Evolutionary conservation across 2,888 invertebrate genomes (phyloP).

Genomic region (Selenia dentaria): DNA sequence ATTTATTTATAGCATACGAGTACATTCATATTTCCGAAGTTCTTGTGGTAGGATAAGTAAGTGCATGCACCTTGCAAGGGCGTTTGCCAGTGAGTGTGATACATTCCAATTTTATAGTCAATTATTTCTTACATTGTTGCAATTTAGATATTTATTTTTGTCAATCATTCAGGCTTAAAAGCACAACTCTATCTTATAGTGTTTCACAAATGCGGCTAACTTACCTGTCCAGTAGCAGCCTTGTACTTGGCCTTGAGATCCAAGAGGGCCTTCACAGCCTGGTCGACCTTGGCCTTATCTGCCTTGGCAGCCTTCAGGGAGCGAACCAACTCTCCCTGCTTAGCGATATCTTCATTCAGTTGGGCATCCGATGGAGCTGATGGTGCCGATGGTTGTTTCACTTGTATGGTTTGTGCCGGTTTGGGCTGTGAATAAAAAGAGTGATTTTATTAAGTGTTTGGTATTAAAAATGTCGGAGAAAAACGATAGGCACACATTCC

Average conservation of each 20-base stretch:
- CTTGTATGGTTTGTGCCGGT: slow-evolving; percentile 44
- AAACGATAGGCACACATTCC: too few relatives aligned
- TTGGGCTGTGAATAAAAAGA: slow-evolving; percentile 57
- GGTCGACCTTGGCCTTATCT: slow-evolving; percentile 78
- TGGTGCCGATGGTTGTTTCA: slow-evolving; percentile 45
- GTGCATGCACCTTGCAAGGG: too few relatives aligned
- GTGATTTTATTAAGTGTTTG: not conserved
- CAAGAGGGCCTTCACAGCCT: slow-evolving; percentile 83
- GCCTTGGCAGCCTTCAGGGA: slow-evolving; percentile 88
- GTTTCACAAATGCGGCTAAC: slow-evolving; percentile 4
- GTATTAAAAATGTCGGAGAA: too few relatives aligned
- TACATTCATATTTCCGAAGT: too few relatives aligned
- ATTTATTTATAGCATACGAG: too few relatives aligned
- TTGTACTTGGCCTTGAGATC: slow-evolving; percentile 91
- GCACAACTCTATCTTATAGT: too few relatives aligned
- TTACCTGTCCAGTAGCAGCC: slow-evolving; percentile 65
- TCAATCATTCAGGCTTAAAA: too few relatives aligned
- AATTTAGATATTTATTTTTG: too few relatives aligned
- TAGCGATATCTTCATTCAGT: slow-evolving; percentile 48
- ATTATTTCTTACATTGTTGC: too few relatives aligned
- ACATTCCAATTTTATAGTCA: too few relatives aligned
- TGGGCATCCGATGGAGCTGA: slow-evolving; percentile 6
- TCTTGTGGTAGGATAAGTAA: too few relatives aligned
- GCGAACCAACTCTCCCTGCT: slow-evolving; percentile 87
- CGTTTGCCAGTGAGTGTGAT: too few relatives aligned